A percentile compares a stretch with the other conserved stretches of the same genome.
phyloP scores from a whole-genome alignment of 2,113 vertebrate genomes.

The Hyperopisus bebe region DNA sequence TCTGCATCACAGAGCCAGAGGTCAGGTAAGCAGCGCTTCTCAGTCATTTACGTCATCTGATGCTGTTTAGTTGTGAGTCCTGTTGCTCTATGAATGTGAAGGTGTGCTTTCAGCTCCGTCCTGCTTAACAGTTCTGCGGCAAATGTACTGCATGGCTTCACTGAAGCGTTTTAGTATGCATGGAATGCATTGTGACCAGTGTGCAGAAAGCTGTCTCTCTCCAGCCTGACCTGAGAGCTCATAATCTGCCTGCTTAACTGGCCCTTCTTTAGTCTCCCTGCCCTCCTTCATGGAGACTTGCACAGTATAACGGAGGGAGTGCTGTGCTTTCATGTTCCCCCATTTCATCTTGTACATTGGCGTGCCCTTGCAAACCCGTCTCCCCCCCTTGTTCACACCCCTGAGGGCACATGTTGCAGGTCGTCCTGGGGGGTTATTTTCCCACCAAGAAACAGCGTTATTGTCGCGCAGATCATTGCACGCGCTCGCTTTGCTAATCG shows the following conservation, averaged over 20 bases:
- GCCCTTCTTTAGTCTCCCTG: background rate
- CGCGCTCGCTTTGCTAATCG: background rate
- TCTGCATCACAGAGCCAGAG: constrained; percentile 16
- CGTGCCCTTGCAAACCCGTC: background rate
- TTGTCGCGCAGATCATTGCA: background rate
- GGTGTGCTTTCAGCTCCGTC: background rate
- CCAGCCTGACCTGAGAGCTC: background rate
- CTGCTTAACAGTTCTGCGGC: background rate
- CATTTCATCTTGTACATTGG: background rate
- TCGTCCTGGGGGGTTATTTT: background rate
- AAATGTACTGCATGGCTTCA: background rate
- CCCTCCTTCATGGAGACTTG: background rate
- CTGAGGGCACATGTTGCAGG: background rate
- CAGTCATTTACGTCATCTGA: background rate
- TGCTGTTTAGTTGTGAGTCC: background rate
- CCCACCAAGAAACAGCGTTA: background rate
- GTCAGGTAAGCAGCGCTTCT: constrained; percentile 15
- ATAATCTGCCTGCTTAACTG: background rate
- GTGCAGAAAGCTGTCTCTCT: background rate
- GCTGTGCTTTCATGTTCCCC: background rate
- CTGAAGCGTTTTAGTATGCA: background rate
- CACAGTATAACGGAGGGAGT: background rate
- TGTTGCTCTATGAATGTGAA: background rate
- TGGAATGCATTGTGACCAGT: background rate
- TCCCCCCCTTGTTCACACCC: background rate